These are phyloP conservation scores for Callipepla squamata DNA, from an alignment of 2,113 vertebrate species.

Conservation along the genomic window DNA sequence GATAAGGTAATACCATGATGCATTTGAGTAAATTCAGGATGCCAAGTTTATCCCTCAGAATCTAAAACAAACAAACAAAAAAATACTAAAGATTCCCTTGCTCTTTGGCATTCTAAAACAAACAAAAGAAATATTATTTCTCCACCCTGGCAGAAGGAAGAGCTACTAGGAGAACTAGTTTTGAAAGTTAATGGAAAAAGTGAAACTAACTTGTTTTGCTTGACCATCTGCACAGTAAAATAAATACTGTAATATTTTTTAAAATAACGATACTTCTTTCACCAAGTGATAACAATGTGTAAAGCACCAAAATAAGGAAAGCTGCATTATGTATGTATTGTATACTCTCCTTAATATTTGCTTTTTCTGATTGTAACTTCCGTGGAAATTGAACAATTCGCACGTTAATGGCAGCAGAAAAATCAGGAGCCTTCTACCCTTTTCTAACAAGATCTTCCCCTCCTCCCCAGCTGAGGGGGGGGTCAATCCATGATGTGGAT, in stretches of 20 bases:
- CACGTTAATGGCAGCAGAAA: background rate
- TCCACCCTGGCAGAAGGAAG: background rate
- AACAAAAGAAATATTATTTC: background rate
- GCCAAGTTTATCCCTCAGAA: background rate
- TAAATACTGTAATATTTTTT: background rate
- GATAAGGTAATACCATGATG: accelerated
- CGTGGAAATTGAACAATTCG: background rate
- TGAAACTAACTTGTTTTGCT: background rate
- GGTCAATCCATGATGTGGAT: background rate
- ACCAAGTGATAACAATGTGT: background rate
- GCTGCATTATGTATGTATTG: background rate
- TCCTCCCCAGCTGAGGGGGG: background rate
- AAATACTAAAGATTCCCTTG: background rate
- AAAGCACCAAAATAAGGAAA: background rate
- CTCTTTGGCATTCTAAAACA: background rate
- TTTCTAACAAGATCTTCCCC: background rate
- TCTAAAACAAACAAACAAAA: too few relatives aligned
- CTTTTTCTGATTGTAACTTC: background rate
- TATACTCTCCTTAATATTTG: background rate
- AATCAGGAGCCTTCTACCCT: background rate
- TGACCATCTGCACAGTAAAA: background rate
- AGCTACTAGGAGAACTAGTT: background rate
- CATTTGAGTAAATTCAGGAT: accelerated
- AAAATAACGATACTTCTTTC: background rate
- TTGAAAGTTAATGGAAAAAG: background rate